phyloP scores from a whole-genome alignment of 1,140 invertebrate genomes.

The Drosophila sproati region DNA sequence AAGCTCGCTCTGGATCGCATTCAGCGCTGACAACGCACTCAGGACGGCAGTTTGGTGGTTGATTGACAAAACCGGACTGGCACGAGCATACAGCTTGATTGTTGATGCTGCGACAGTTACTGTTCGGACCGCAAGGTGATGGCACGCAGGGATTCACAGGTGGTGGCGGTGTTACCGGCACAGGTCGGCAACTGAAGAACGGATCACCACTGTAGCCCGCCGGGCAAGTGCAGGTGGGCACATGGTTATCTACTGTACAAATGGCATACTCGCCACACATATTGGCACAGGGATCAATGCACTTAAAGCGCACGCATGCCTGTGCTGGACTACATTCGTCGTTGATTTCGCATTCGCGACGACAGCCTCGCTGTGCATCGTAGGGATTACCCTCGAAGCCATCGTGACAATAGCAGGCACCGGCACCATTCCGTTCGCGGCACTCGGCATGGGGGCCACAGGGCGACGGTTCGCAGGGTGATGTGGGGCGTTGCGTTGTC shows the following conservation, averaged over 20 bases:
- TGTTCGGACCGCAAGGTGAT: constrained; percentile 90
- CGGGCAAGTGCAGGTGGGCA: constrained; percentile 91
- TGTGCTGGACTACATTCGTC: constrained; percentile 89
- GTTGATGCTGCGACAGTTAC: constrained; percentile 89
- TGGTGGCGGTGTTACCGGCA: constrained; percentile 85
- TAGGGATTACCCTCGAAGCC: constrained; percentile 91
- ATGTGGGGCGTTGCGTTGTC: constrained; percentile 85
- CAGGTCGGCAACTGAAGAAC: constrained; percentile 90
- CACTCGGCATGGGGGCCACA: constrained; percentile 90
- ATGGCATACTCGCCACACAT: constrained; percentile 90
- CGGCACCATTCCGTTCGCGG: constrained; percentile 88
- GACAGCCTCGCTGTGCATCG: constrained; percentile 87
- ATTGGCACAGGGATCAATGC: constrained; percentile 90
- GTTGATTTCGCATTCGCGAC: constrained; percentile 91
- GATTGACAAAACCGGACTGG: constrained; percentile 89
- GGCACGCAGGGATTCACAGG: constrained; percentile 86
- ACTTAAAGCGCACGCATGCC: constrained; percentile 91
- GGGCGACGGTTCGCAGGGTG: constrained; percentile 89
- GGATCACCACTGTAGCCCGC: constrained; percentile 91
- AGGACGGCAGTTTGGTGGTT: constrained; percentile 90
- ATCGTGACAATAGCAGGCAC: constrained; percentile 89
- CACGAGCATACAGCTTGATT: constrained; percentile 89
- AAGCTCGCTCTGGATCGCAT: constrained; percentile 89
- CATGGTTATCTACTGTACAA: constrained; percentile 90
- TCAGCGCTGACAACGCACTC: constrained; percentile 89